Evolutionary conservation across 2,888 invertebrate species (phyloP).

Genomic region (Pantelozetes paolii): DNA sequence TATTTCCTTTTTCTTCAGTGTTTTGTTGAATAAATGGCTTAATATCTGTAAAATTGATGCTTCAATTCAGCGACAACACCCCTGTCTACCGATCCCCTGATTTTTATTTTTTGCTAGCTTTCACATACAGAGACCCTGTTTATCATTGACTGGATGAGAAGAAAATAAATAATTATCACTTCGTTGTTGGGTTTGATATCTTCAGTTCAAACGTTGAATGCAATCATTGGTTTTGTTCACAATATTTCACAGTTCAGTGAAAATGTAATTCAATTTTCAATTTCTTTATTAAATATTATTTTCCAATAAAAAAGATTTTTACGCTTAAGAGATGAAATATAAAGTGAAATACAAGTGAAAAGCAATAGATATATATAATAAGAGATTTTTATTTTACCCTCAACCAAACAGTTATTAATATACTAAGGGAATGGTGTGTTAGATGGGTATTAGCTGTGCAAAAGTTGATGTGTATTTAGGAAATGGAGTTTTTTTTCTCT

Average conservation of each 20-base stretch:
- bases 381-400: too few species aligned
- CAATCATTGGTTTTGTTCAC: not conserved
- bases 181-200: not conserved
- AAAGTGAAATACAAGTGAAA: too few species aligned
- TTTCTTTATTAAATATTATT: not conserved
- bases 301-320: not conserved
- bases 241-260: not conserved
- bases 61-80: too few species aligned
- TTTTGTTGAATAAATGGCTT: too few species aligned
- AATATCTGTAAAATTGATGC: too few species aligned
- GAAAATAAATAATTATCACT: not conserved
- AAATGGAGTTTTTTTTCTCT: not conserved
- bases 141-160: too few species aligned
- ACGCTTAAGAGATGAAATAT: not conserved
- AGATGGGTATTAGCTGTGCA: not conserved
- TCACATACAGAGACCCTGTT: too few species aligned
- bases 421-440: too few species aligned
- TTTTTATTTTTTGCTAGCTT: too few species aligned
- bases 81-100: too few species aligned
- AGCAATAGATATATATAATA: not conserved
- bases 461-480: not conserved
- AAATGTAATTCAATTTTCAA: not conserved
- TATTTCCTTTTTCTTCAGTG: too few species aligned
- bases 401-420: too few species aligned
- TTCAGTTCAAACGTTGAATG: not conserved